Percentiles rank a stretch among this genome's conserved stretches.
phyloP scores from a whole-genome alignment of 1,140 invertebrate species.

The Sycophila sp. region DNA sequence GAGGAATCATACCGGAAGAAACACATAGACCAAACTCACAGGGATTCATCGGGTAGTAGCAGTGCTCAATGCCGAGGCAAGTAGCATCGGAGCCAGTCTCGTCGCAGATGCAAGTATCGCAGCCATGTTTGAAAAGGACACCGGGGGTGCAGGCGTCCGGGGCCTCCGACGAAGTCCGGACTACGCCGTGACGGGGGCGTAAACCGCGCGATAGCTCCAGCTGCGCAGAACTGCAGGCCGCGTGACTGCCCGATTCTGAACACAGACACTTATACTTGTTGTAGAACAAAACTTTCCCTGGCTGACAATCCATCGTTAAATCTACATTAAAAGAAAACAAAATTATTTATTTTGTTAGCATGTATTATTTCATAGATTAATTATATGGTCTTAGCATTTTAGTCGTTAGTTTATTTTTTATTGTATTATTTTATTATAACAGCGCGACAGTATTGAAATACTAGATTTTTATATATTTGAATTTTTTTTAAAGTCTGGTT shows the following conservation, averaged over 20 bases:
- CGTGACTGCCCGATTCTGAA: not conserved
- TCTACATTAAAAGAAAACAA: too few species aligned
- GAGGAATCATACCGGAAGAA: too few species aligned
- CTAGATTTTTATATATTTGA: too few species aligned
- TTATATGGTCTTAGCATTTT: too few species aligned
- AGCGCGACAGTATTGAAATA: too few species aligned
- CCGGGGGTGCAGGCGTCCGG: constrained; percentile 1
- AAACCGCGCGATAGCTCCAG: constrained; percentile 1
- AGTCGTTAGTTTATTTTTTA: too few species aligned
- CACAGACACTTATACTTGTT: constrained; percentile 7
- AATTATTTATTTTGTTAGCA: too few species aligned
- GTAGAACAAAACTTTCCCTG: not conserved
- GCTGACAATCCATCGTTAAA: not conserved
- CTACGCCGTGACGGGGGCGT: not conserved
- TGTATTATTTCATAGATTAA: too few species aligned
- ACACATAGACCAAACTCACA: too few species aligned
- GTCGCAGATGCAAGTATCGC: constrained; percentile 16
- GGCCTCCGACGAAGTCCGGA: not conserved
- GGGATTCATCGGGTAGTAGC: too few species aligned
- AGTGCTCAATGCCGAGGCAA: not conserved
- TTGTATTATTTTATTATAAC: too few species aligned
- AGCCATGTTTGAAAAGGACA: not conserved
- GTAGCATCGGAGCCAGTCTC: not conserved
- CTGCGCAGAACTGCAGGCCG: constrained; percentile 1
- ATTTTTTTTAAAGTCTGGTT: too few species aligned